Percentiles rank a stretch among this genome's conserved stretches.
phyloP scores from a whole-genome alignment of 2,888 invertebrate species.

The Hemaris fuciformis region DNA sequence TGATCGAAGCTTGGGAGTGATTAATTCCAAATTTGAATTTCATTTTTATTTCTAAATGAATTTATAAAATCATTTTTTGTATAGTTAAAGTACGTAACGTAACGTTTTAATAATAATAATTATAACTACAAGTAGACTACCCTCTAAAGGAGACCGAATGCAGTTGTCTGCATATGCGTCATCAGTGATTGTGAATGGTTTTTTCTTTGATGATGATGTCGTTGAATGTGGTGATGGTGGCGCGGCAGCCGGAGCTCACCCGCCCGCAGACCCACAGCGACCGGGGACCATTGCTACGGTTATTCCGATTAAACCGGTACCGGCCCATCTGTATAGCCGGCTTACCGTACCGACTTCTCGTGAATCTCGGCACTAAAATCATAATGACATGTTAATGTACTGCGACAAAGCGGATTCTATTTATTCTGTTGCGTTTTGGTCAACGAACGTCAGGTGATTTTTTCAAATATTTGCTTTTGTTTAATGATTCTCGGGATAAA shows the following conservation, averaged over 20 bases:
- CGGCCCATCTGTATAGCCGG: conserved; percentile 35
- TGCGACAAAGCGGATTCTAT: background rate
- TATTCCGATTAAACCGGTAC: conserved; percentile 42
- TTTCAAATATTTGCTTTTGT: too few relatives aligned
- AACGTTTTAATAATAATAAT: too few relatives aligned
- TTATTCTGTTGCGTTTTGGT: background rate
- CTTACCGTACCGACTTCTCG: conserved; percentile 32
- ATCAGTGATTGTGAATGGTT: conserved; percentile 38
- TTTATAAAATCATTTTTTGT: too few relatives aligned
- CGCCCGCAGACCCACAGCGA: conserved; percentile 56
- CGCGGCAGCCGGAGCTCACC: conserved; percentile 48
- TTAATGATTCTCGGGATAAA: too few relatives aligned
- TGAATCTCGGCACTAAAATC: conserved; percentile 36
- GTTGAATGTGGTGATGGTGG: conserved; percentile 35
- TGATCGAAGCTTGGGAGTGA: too few relatives aligned
- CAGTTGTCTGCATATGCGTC: background rate
- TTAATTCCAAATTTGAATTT: too few relatives aligned
- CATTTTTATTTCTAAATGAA: too few relatives aligned
- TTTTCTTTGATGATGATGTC: conserved; percentile 31
- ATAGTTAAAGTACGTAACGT: too few relatives aligned
- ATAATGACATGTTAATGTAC: background rate
- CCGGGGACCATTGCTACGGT: conserved; percentile 47
- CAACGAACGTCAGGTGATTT: background rate
- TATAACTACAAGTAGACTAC: too few relatives aligned
- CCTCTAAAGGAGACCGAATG: too few relatives aligned